Conservation (phyloP, 2,113 vertebrate species). For the Leucoraja erinaceus region DNA sequence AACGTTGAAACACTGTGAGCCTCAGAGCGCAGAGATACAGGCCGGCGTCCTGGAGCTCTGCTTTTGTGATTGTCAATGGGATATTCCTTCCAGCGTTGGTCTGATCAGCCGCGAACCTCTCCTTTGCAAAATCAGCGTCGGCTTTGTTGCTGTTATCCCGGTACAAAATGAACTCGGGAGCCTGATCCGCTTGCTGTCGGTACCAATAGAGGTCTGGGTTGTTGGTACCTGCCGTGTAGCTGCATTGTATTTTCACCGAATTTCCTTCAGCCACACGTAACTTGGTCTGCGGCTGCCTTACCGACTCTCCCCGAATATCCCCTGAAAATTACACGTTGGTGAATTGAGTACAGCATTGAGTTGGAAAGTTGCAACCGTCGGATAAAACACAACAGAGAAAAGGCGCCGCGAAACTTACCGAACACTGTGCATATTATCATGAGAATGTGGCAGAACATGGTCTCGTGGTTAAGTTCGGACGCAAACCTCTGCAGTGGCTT, state of each 20-base stretch:
- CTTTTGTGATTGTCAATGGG: background rate
- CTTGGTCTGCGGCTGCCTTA: background rate
- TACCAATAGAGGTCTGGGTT: conserved; percentile 20
- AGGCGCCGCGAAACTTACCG: background rate
- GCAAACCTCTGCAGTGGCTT: background rate
- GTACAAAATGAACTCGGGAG: background rate
- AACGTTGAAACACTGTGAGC: background rate
- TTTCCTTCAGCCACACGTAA: background rate
- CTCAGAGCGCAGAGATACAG: background rate
- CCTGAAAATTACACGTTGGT: background rate
- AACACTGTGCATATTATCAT: background rate
- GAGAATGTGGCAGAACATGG: background rate
- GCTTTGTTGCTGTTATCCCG: background rate
- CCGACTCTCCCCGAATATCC: background rate
- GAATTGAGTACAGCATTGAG: background rate
- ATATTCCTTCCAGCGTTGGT: background rate
- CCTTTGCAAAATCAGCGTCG: background rate
- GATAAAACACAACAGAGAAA: background rate
- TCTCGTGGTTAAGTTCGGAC: background rate
- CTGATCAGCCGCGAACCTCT: background rate
- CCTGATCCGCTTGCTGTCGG: background rate
- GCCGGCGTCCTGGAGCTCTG: background rate
- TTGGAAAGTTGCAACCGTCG: background rate
- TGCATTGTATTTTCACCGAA: background rate
- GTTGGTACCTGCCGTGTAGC: background rate